phyloP scores from a whole-genome alignment of 2,797 vertebrate species.

The Pangasius sanitwongsei region DNA sequence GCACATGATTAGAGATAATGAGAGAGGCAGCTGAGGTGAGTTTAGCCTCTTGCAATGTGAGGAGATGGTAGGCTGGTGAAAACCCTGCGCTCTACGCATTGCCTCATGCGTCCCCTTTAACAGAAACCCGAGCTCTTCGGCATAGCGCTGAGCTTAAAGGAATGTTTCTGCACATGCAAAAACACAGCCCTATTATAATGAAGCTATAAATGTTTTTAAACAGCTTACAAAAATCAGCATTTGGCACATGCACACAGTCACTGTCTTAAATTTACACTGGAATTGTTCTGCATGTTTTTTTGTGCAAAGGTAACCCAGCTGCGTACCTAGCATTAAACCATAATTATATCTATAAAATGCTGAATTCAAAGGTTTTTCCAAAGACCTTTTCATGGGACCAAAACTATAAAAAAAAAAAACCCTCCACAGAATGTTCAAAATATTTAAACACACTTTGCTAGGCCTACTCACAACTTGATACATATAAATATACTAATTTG shows the following conservation, averaged over 20 bases:
- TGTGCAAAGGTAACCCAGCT: neutral
- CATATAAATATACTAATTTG: neutral
- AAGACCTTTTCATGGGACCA: neutral
- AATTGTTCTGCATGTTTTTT: constrained; percentile 20
- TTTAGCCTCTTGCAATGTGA: constrained; percentile 41
- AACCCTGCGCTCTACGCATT: neutral
- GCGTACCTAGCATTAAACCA: neutral
- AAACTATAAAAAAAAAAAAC: neutral
- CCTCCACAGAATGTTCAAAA: neutral
- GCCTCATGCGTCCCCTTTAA: constrained; percentile 24
- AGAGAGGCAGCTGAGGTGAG: constrained; percentile 40
- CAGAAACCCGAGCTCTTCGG: constrained; percentile 2
- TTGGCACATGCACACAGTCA: neutral
- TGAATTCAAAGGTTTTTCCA: constrained; percentile 18
- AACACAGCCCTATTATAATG: neutral
- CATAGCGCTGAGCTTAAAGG: neutral
- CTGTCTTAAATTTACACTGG: neutral
- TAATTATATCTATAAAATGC: constrained; percentile 31
- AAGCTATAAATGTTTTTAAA: constrained; percentile 1
- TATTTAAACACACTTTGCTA: constrained; percentile 3
- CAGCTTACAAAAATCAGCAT: neutral
- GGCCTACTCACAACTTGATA: neutral
- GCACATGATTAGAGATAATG: constrained; percentile 49
- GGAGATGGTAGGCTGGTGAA: constrained; percentile 19
- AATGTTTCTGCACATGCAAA: constrained; percentile 12